Evolutionary conservation across 2,797 vertebrate species (phyloP).

Genomic region (Eulemur albifrons): DNA sequence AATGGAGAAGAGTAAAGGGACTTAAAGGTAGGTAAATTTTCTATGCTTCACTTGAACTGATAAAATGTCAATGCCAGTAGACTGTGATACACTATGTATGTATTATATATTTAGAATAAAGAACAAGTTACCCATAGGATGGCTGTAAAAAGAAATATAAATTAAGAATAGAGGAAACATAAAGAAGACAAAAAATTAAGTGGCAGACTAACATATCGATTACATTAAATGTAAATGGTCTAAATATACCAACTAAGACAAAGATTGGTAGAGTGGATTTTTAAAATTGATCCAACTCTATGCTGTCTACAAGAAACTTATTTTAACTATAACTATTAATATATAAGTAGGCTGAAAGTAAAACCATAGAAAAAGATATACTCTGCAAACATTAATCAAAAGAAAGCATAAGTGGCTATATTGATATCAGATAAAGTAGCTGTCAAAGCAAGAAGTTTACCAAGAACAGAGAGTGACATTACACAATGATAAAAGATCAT

Average conservation of each 20-base stretch:
- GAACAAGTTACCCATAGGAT: neutral
- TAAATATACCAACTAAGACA: neutral
- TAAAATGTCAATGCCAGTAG: neutral
- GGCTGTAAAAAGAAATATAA: neutral
- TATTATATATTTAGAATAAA: neutral
- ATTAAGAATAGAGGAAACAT: neutral
- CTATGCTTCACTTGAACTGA: neutral
- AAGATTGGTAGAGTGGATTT: neutral
- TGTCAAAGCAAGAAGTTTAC: neutral
- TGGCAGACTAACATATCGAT: neutral
- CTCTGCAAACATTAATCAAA: neutral
- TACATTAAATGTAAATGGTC: slow-evolving; percentile 11
- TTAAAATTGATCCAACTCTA: neutral
- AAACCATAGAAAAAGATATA: neutral
- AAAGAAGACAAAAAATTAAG: neutral
- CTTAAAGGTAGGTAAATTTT: neutral
- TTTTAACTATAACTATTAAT: neutral
- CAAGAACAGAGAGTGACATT: slow-evolving; percentile 1
- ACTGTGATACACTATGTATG: neutral
- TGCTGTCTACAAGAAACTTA: neutral
- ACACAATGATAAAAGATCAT: neutral
- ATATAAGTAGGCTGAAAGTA: neutral
- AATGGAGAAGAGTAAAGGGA: neutral
- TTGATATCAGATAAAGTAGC: neutral
- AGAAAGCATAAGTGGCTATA: neutral